These are phyloP conservation scores for Uromys caudimaculatus DNA, from an alignment of 2,797 vertebrate species.

Conservation along the genomic window DNA sequence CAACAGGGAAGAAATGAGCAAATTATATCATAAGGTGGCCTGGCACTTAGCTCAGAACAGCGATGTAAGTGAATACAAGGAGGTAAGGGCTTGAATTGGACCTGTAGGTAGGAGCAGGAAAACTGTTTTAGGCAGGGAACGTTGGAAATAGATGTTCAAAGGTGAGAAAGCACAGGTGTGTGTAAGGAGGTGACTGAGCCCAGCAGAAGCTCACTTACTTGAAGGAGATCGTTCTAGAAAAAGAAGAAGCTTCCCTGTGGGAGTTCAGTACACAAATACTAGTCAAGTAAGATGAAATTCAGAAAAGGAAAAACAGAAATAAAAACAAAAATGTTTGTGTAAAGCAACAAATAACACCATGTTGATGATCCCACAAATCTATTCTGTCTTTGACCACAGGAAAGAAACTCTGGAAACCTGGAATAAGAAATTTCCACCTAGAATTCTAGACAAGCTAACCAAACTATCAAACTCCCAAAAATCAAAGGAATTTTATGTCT, in stretches of 20 bases:
- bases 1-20: constrained; percentile 12
- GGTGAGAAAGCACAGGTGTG: not conserved
- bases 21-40: not conserved
- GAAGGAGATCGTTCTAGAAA: constrained; percentile 10
- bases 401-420: constrained; percentile 14
- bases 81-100: not conserved
- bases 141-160: constrained; percentile 3
- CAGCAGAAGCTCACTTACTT: not conserved
- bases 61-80: not conserved
- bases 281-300: not conserved
- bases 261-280: not conserved
- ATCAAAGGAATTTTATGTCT: constrained; percentile 29
- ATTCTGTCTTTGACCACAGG: not conserved
- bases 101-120: not conserved
- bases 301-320: not conserved
- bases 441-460: constrained; percentile 25
- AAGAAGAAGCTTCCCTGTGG: not conserved
- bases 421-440: constrained; percentile 35
- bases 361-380: not conserved
- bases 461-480: not conserved
- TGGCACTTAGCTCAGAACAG: not conserved
- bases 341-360: not conserved
- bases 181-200: not conserved
- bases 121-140: not conserved
- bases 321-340: not conserved